Evolutionary conservation across 2,888 invertebrate genomes (phyloP).

Genomic region (Pachliopta kotzebuea): DNA sequence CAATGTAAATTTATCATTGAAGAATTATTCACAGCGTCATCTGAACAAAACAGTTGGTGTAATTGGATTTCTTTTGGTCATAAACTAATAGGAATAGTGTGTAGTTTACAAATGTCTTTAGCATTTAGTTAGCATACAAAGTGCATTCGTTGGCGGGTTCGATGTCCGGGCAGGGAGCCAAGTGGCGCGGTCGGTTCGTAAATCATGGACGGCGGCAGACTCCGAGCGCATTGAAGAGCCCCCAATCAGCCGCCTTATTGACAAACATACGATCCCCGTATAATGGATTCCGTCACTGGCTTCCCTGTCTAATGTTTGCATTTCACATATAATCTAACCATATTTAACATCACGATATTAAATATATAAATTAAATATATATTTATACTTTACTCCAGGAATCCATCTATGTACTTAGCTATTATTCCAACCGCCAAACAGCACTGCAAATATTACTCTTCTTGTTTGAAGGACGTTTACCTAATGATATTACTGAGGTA

Average conservation of each 20-base stretch:
- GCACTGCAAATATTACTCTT: too few species aligned
- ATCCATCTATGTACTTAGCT: too few species aligned
- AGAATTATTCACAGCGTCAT: too few species aligned
- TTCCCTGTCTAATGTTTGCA: constrained; percentile 46
- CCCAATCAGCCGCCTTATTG: constrained; percentile 74
- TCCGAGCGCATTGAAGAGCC: constrained; percentile 59
- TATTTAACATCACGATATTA: constrained; percentile 32
- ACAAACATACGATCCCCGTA: constrained; percentile 71
- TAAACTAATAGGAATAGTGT: too few species aligned
- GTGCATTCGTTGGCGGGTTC: constrained; percentile 57
- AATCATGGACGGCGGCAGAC: constrained; percentile 59
- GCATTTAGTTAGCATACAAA: constrained; percentile 61
- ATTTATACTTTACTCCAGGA: too few species aligned
- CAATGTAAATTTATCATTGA: too few species aligned
- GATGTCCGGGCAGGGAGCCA: constrained; percentile 67
- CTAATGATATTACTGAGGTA: too few species aligned
- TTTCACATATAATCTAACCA: constrained; percentile 44
- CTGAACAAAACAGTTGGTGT: too few species aligned
- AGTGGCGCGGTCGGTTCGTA: constrained; percentile 63
- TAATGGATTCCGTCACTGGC: constrained; percentile 62
- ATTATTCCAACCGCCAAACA: too few species aligned
- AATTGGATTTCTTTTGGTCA: too few species aligned
- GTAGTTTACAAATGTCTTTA: constrained; percentile 34
- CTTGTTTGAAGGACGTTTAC: too few species aligned
- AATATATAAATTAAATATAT: neutral